These are phyloP conservation scores for Epinephelus cyanopodus DNA, from an alignment of 2,113 vertebrate genomes.

Conservation along the genomic window DNA sequence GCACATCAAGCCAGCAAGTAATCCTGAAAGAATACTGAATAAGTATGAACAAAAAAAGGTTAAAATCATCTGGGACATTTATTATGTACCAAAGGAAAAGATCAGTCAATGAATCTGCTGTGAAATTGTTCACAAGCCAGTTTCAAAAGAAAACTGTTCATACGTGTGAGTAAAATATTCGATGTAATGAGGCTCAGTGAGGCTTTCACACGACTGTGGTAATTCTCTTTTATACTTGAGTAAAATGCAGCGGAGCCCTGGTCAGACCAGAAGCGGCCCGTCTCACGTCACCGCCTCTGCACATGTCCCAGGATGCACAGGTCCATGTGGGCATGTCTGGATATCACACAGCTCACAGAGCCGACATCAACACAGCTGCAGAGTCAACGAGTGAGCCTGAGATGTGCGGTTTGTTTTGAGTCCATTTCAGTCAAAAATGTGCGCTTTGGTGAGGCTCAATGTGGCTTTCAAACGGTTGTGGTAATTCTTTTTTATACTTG, in stretches of 20 bases:
- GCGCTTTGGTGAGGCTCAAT: constrained; percentile 22
- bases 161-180: background rate
- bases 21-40: background rate
- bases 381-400: background rate
- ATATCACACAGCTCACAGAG: constrained; percentile 65
- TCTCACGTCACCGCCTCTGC: constrained; percentile 32
- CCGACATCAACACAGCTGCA: constrained; percentile 70
- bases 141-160: constrained; percentile 6
- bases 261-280: constrained; percentile 53
- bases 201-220: constrained; percentile 15
- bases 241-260: constrained; percentile 50
- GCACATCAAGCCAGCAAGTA: background rate
- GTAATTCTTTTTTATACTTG: constrained; percentile 23
- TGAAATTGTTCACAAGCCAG: background rate
- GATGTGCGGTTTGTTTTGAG: background rate
- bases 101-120: background rate
- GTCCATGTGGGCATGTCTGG: constrained; percentile 46
- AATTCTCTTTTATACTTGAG: constrained; percentile 40
- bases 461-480: constrained; percentile 13
- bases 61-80: background rate
- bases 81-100: background rate
- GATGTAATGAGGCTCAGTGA: constrained; percentile 40
- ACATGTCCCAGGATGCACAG: constrained; percentile 57
- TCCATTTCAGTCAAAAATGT: background rate
- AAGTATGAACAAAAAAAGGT: background rate